Evolutionary conservation across 1,140 invertebrate genomes (phyloP).

Genomic region (Cyclina sinensis): DNA sequence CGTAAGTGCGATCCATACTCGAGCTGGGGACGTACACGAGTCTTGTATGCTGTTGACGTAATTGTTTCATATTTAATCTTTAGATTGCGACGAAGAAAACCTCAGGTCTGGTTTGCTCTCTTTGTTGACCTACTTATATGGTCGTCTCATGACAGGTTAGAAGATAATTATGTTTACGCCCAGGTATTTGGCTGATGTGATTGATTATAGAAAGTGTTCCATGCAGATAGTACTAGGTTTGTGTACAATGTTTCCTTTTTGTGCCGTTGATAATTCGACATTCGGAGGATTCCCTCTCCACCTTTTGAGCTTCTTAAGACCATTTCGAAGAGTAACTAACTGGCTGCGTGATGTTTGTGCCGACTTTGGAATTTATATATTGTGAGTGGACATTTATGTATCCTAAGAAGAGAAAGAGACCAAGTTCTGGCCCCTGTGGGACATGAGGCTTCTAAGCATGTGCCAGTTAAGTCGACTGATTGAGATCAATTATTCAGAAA

Average conservation of each 20-base stretch:
- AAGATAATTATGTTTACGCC: conserved; percentile 12
- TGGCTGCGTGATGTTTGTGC: not conserved
- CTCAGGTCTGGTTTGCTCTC: too few relatives aligned
- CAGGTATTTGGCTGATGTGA: conserved; percentile 37
- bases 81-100: too few relatives aligned
- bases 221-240: not conserved
- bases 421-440: conserved; percentile 68
- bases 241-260: not conserved
- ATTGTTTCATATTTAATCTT: too few relatives aligned
- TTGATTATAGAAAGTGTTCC: not conserved
- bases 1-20: too few relatives aligned
- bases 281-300: conserved; percentile 16
- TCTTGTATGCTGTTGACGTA: too few relatives aligned
- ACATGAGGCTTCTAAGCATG: conserved; percentile 50
- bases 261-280: conserved; percentile 34
- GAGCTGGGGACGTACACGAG: too few relatives aligned
- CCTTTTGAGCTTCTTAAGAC: conserved; percentile 9
- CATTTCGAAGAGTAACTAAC: conserved; percentile 1
- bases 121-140: too few relatives aligned
- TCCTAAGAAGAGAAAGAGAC: too few relatives aligned
- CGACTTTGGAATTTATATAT: not conserved
- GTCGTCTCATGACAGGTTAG: not conserved
- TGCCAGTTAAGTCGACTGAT: conserved; percentile 61
- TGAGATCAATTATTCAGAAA: conserved; percentile 61
- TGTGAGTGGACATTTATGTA: conserved; percentile 29